phyloP scores from a whole-genome alignment of 2,888 invertebrate genomes.

The Rotaria socialis region DNA sequence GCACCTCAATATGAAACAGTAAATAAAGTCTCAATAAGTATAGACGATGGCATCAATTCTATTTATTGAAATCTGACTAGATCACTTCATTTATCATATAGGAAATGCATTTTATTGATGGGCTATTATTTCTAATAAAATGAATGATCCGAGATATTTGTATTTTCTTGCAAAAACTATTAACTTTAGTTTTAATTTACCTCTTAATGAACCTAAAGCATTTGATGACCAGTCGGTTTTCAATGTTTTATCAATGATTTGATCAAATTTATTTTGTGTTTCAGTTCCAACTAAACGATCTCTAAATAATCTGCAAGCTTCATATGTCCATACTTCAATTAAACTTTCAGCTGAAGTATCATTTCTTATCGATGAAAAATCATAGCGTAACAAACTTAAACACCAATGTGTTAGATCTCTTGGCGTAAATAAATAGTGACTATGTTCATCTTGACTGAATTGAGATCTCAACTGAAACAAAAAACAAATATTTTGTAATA shows the following conservation, averaged over 20 bases:
- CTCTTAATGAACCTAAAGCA: constrained; percentile 46
- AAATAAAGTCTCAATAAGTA: too few species aligned
- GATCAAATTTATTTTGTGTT: constrained; percentile 67
- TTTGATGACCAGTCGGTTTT: constrained; percentile 59
- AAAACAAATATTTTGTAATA: neutral
- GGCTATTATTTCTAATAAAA: too few species aligned
- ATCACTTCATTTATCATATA: too few species aligned
- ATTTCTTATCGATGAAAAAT: constrained; percentile 52
- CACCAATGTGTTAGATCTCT: constrained; percentile 72
- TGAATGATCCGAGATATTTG: too few species aligned
- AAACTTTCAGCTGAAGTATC: constrained; percentile 55
- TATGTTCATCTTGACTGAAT: constrained; percentile 64
- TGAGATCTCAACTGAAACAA: constrained; percentile 59
- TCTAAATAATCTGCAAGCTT: constrained; percentile 72
- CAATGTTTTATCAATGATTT: constrained; percentile 64
- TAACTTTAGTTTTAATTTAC: neutral
- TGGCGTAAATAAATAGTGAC: constrained; percentile 73
- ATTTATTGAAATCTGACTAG: too few species aligned
- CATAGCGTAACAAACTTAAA: constrained; percentile 67
- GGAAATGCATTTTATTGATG: too few species aligned
- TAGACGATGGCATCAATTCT: too few species aligned
- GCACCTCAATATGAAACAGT: too few species aligned
- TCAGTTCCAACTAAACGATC: constrained; percentile 70
- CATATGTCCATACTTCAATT: constrained; percentile 69
- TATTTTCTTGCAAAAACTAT: too few species aligned